phyloP scores from a whole-genome alignment of 2,888 invertebrate genomes.

The Leucophenga maculata region DNA sequence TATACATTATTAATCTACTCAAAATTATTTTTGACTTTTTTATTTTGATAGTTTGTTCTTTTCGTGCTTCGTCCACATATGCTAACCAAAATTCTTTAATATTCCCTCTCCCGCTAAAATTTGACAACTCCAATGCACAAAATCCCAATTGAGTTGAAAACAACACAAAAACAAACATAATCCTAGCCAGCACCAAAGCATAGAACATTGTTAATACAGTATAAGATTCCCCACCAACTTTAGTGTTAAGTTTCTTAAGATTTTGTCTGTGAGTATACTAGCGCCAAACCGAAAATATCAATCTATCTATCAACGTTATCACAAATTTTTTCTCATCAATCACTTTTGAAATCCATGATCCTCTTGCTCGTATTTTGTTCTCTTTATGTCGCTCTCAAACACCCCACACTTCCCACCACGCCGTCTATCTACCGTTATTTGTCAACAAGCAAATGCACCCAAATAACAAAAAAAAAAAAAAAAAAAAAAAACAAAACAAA shows the following conservation, averaged over 20 bases:
- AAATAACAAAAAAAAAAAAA: slow-evolving; percentile 58
- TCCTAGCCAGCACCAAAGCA: slow-evolving; percentile 22
- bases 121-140: slow-evolving; percentile 52
- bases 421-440: slow-evolving; percentile 25
- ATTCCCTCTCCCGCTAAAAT: slow-evolving; percentile 33
- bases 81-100: slow-evolving; percentile 39
- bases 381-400: slow-evolving; percentile 24
- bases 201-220: not conserved
- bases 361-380: slow-evolving; percentile 38
- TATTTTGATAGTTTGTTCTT: slow-evolving; percentile 29
- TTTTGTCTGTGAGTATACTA: slow-evolving; percentile 1
- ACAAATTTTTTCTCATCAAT: slow-evolving; percentile 54
- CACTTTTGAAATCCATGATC: slow-evolving; percentile 33
- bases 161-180: slow-evolving; percentile 36
- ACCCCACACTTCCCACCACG: slow-evolving; percentile 22
- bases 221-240: not conserved
- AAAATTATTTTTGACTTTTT: slow-evolving; percentile 40
- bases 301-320: not conserved
- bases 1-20: slow-evolving; percentile 33
- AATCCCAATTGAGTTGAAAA: slow-evolving; percentile 36
- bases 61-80: slow-evolving; percentile 38
- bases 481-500: slow-evolving; percentile 53
- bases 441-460: slow-evolving; percentile 57
- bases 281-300: not conserved
- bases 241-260: slow-evolving; percentile 20